phyloP scores from a whole-genome alignment of 1,140 invertebrate genomes.

The Drosophila fuyamai region DNA sequence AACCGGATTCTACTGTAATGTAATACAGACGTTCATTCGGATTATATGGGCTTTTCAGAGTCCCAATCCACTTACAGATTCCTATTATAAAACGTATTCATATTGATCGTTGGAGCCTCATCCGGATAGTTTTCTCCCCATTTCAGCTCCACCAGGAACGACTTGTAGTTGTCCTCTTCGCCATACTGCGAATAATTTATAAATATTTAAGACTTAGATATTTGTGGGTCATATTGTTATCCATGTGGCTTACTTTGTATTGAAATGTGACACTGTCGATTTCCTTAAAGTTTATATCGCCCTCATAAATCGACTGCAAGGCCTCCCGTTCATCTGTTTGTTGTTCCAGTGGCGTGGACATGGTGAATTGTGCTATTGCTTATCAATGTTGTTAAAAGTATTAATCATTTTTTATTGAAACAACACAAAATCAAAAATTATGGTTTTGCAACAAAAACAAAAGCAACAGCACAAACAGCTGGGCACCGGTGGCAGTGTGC shows the following conservation, averaged over 20 bases:
- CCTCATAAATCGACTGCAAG: constrained; percentile 96
- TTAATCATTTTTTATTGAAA: constrained; percentile 19
- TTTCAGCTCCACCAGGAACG: constrained; percentile 94
- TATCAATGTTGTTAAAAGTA: too few relatives aligned
- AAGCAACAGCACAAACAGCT: constrained; percentile 59
- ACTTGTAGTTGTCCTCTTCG: constrained; percentile 91
- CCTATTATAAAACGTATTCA: constrained; percentile 97
- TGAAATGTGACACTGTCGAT: constrained; percentile 92
- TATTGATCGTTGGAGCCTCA: constrained; percentile 91
- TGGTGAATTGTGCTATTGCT: too few relatives aligned
- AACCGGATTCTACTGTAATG: too few relatives aligned
- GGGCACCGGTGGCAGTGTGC: constrained; percentile 6
- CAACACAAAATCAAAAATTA: constrained; percentile 36
- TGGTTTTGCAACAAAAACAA: constrained; percentile 56
- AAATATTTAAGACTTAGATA: constrained; percentile 1
- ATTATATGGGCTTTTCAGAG: background rate
- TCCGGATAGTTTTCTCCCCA: constrained; percentile 95
- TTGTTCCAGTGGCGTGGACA: constrained; percentile 87
- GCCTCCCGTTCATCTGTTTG: constrained; percentile 96
- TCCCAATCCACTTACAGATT: constrained; percentile 90
- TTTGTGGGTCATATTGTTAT: background rate
- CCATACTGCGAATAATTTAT: constrained; percentile 89
- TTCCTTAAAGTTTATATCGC: constrained; percentile 94
- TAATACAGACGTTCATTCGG: background rate
- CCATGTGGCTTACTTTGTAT: constrained; percentile 91